Percentiles rank a stretch among this genome's conserved stretches.
phyloP scores from a whole-genome alignment of 1,140 invertebrate genomes.

The Sinonovacula constricta region DNA sequence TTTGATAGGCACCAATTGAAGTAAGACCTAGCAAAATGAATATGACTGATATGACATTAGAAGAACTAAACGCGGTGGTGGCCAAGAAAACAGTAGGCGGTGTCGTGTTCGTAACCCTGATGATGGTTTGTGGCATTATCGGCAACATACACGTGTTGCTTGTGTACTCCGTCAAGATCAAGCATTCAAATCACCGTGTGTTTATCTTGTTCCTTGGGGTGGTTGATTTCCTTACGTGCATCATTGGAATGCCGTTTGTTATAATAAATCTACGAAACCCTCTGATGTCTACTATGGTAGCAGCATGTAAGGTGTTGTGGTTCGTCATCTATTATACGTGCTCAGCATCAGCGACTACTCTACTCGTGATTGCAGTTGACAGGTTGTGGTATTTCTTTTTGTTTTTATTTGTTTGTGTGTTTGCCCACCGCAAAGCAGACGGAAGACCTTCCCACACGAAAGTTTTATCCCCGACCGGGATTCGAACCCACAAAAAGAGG shows the following conservation, averaged over 20 bases:
- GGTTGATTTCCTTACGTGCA: conserved; percentile 29
- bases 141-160: conserved; percentile 34
- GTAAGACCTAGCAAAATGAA: too few relatives aligned
- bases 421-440: too few relatives aligned
- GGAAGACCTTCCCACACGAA: too few relatives aligned
- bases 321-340: background rate
- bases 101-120: background rate
- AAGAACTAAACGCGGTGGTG: background rate
- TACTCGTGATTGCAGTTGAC: background rate
- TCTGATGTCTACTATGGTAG: background rate
- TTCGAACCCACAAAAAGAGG: too few relatives aligned
- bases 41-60: too few relatives aligned
- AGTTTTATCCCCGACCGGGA: too few relatives aligned
- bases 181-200: conserved; percentile 29
- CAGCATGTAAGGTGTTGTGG: background rate
- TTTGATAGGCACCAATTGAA: too few relatives aligned
- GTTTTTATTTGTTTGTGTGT: too few relatives aligned
- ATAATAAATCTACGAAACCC: conserved; percentile 19
- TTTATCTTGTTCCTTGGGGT: conserved; percentile 45
- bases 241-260: conserved; percentile 28
- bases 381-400: too few relatives aligned
- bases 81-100: background rate
- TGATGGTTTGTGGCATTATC: conserved; percentile 25
- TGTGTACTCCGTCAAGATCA: conserved; percentile 37
- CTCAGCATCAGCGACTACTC: background rate